A percentile compares a stretch with the other conserved stretches of the same genome.
These are phyloP conservation scores for Daktulosphaira vitifoliae DNA, from an alignment of 1,140 invertebrate species.

Conservation along the genomic window DNA sequence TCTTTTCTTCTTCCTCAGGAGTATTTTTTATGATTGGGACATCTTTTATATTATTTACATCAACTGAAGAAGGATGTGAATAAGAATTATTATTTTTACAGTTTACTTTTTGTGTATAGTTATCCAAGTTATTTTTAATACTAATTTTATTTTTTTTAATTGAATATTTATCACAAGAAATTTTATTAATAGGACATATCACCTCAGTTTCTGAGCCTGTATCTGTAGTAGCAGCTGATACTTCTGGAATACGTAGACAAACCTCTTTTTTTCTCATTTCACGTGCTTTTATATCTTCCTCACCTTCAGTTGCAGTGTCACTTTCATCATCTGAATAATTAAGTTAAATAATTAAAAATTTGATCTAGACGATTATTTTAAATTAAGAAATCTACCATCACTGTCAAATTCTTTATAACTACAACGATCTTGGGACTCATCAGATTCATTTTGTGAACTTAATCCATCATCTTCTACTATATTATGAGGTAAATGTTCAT, in stretches of 20 bases:
- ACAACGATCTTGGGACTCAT: constrained; percentile 52
- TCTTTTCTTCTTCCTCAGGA: no score
- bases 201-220: constrained; percentile 69
- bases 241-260: constrained; percentile 51
- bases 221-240: constrained; percentile 53
- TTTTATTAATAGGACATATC: constrained; percentile 39
- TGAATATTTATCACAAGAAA: neutral
- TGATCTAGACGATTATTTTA: neutral
- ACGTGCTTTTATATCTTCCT: constrained; percentile 56
- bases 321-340: constrained; percentile 53
- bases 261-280: constrained; percentile 60
- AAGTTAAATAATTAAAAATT: neutral
- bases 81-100: no score
- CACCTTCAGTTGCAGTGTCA: constrained; percentile 63
- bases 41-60: no score
- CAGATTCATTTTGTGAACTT: constrained; percentile 45
- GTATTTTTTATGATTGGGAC: no score
- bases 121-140: no score
- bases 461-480: constrained; percentile 41
- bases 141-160: no score
- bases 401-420: constrained; percentile 55
- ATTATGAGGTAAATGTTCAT: constrained; percentile 26
- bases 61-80: no score
- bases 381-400: constrained; percentile 47
- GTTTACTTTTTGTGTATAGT: no score